Evolutionary conservation across 2,888 invertebrate genomes (phyloP), one percentile per base, ranked within the genome.

Genomic region (Dilophus febrilis): DNA sequence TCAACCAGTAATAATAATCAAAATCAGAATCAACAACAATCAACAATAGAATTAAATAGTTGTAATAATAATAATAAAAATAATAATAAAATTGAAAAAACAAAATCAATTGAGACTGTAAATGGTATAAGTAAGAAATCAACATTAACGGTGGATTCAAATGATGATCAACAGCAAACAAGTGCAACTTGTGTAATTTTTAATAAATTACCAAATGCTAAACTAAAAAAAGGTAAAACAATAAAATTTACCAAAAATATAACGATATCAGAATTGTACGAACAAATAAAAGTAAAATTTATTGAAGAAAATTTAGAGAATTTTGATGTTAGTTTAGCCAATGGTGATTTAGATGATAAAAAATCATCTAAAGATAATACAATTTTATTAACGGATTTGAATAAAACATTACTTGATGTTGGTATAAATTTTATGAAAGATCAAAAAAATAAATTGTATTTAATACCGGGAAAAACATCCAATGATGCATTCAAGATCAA

Each of bases 131-230:
- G 8, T 22, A 22, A 22, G 8, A 22, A 22, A 6, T 6, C 4
- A 22, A 22, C 22, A 22, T 22, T 22, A 8, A 8, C 4, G 8
- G 8, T 22, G 22, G 8, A 22, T 22, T 22, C 4, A 6, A 22
- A 22, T 22, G 8, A 6, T 4, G 22, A 22, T n/a, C n/a, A 22
- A 22, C 22, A 22, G 5, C 22, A 22, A 22, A 22, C 8, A 8
- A 22, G 42, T 42, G 48, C 50, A 43, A 53, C 56, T 43, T 42
- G 42, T 30, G 17, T 37, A 34, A 58, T 62, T 34, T 51, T 53
- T 45, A 60, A 63, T 46, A 59, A 55, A 47, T 57, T 58, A 40
- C 59, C 59, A 26, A 51, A 53, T 38, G 55, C 62, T 22, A 55
- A 54, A 42, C 55, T 57, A 40, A 59, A 56, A 46, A 63, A 56